Percentiles rank a stretch among this genome's conserved stretches.
Conservation (phyloP, 2,797 vertebrate species). For the Dendrocincla fuliginosa region DNA sequence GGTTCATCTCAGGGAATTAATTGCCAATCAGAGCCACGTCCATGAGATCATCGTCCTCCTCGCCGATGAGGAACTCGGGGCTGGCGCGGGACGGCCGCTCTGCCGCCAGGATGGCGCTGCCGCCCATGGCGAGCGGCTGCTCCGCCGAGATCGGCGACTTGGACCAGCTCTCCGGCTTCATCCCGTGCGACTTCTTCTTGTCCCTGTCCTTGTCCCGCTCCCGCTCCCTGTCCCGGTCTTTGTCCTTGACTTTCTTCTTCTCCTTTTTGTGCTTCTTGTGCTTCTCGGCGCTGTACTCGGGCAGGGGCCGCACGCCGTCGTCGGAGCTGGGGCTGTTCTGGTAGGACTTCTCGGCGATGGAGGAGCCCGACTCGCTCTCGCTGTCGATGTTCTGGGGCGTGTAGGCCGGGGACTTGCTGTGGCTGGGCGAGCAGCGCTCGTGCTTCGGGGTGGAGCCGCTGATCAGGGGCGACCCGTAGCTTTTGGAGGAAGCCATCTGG, state of each 20-base stretch:
- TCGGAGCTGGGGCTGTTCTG: slow-evolving; percentile 98
- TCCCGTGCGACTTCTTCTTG: slow-evolving; percentile 86
- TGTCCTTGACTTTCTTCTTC: slow-evolving; percentile 95
- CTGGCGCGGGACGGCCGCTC: slow-evolving; percentile 90
- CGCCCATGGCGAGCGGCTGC: slow-evolving; percentile 84
- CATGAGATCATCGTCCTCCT: slow-evolving; percentile 98
- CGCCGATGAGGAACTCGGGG: slow-evolving; percentile 91
- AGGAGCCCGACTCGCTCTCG: slow-evolving; percentile 97
- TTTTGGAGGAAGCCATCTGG: slow-evolving; percentile 91
- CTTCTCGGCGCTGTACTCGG: slow-evolving; percentile 89
- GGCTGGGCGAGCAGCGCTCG: slow-evolving; percentile 95
- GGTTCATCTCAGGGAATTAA: slow-evolving; percentile 38
- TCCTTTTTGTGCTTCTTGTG: slow-evolving; percentile 99
- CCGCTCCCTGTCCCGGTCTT: slow-evolving; percentile 83
- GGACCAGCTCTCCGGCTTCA: slow-evolving; percentile 96
- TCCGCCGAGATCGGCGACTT: slow-evolving; percentile 94
- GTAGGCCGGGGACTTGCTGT: slow-evolving; percentile 96
- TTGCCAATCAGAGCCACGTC: slow-evolving; percentile 95
- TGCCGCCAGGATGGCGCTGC: slow-evolving; percentile 78
- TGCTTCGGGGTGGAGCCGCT: slow-evolving; percentile 98
- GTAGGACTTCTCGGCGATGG: slow-evolving; percentile 95
- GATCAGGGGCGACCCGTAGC: slow-evolving; percentile 92
- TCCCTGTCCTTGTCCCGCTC: slow-evolving; percentile 85
- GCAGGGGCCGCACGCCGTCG: slow-evolving; percentile 87
- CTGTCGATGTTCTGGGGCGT: slow-evolving; percentile 95